A percentile compares a stretch with the other conserved stretches of the same genome.
These are phyloP conservation scores for Cettia cetti DNA, from an alignment of 2,113 vertebrate genomes.

Conservation along the genomic window DNA sequence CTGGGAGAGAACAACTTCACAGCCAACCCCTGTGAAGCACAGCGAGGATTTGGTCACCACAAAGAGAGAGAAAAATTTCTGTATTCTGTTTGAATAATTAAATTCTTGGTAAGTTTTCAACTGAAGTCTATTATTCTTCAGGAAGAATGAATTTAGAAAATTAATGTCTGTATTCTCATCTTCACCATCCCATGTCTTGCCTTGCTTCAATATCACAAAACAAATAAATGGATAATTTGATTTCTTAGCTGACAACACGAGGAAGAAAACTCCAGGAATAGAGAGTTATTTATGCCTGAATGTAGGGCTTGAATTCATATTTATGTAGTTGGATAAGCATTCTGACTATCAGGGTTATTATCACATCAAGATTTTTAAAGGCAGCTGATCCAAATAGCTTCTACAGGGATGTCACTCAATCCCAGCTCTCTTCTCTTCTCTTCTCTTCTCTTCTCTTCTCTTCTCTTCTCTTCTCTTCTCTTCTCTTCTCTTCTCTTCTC, in stretches of 20 bases:
- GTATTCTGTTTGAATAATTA: background rate
- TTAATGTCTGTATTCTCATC: background rate
- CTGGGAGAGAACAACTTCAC: background rate
- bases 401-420: background rate
- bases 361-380: background rate
- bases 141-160: background rate
- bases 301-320: background rate
- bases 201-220: background rate
- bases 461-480: no score
- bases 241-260: background rate
- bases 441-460: no score
- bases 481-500: no score
- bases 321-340: background rate
- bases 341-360: constrained; percentile 9
- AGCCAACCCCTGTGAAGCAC: background rate
- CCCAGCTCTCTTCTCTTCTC: background rate
- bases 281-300: background rate
- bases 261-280: background rate
- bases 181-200: background rate
- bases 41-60: background rate
- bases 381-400: background rate
- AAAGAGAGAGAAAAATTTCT: background rate
- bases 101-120: background rate
- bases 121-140: background rate
- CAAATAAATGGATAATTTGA: background rate